These are phyloP conservation scores for Microctenopoma lineatum DNA, from an alignment of 2,797 vertebrate species.

Conservation along the genomic window DNA sequence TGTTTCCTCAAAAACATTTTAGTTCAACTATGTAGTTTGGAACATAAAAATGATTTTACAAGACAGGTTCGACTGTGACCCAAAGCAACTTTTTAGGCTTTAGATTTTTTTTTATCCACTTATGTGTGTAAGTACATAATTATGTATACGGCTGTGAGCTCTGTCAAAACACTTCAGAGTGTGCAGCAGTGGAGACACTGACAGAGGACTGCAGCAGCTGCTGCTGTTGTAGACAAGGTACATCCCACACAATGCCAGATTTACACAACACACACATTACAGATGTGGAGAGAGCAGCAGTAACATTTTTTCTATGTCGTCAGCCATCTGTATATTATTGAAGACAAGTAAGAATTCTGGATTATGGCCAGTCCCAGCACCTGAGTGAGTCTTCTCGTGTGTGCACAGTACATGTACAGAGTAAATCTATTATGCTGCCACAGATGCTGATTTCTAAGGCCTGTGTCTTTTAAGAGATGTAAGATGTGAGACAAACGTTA, in stretches of 20 bases:
- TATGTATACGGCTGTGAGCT: constrained; percentile 26
- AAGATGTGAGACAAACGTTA: constrained; percentile 13
- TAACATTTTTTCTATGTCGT: constrained; percentile 37
- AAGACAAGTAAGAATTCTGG: constrained; percentile 30
- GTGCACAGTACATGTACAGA: constrained; percentile 13
- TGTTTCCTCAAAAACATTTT: constrained; percentile 3
- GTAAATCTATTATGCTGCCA: background rate
- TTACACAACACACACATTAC: constrained; percentile 19
- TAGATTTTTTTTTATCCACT: constrained; percentile 40
- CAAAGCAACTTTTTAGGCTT: constrained; percentile 18
- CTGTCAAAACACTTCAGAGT: constrained; percentile 31
- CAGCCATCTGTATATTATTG: constrained; percentile 43
- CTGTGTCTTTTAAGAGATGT: constrained; percentile 10
- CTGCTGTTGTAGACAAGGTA: background rate
- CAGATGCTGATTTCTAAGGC: constrained; percentile 26
- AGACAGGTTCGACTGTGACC: constrained; percentile 16
- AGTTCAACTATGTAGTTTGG: background rate
- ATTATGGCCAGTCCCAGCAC: constrained; percentile 11
- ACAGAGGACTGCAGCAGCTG: constrained; percentile 15
- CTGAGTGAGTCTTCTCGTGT: constrained; percentile 23
- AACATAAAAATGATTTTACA: constrained; percentile 1
- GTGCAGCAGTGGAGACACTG: constrained; percentile 10
- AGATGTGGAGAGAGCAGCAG: constrained; percentile 25
- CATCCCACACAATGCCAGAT: constrained; percentile 6
- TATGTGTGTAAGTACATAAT: constrained; percentile 34